A percentile compares a stretch with the other conserved stretches of the same genome.
phyloP scores from a whole-genome alignment of 2,113 vertebrate genomes.

The Eurypyga helias region DNA sequence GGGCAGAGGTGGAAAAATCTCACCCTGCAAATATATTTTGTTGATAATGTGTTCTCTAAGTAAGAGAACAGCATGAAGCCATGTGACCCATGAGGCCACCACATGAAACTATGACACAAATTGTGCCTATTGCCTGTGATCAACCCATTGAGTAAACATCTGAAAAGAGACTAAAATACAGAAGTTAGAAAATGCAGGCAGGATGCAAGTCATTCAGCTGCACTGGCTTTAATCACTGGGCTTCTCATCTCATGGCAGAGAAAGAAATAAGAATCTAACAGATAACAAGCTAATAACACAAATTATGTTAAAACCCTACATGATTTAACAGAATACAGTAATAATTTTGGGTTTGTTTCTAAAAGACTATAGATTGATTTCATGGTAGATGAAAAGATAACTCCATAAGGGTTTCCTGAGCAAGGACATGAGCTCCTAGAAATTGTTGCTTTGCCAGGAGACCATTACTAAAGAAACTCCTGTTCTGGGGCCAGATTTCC shows the following conservation, averaged over 20 bases:
- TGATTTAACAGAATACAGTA: neutral
- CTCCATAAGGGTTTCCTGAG: neutral
- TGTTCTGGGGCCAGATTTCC: neutral
- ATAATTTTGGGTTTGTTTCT: neutral
- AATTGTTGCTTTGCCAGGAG: neutral
- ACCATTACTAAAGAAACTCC: neutral
- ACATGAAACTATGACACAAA: neutral
- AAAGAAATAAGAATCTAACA: neutral
- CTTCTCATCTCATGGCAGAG: neutral
- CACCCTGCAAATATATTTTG: neutral
- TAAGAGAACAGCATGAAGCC: neutral
- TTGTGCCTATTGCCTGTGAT: neutral
- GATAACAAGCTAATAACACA: neutral
- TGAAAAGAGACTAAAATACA: neutral
- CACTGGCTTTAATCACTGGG: neutral
- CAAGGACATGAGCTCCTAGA: neutral
- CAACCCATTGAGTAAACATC: neutral
- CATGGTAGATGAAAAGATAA: neutral
- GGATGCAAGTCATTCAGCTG: neutral
- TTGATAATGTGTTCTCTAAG: neutral
- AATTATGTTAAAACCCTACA: neutral
- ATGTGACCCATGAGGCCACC: neutral
- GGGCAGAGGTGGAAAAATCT: neutral
- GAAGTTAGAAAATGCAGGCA: neutral
- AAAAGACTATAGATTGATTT: neutral